phyloP scores from a whole-genome alignment of 2,888 invertebrate species.

The Thera obeliscata region DNA sequence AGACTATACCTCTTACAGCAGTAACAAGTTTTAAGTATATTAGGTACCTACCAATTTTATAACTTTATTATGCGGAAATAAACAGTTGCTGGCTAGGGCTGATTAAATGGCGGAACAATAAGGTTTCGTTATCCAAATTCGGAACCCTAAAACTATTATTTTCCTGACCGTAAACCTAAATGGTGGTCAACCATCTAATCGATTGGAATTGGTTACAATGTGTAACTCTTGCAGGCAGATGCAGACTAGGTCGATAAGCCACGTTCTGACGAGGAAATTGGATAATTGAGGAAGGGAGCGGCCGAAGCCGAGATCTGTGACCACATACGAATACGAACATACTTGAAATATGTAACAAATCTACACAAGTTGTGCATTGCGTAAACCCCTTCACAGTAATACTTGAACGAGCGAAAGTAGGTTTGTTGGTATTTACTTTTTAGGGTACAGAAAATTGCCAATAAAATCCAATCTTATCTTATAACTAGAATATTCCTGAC shows the following conservation, averaged over 20 bases:
- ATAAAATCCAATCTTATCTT: no score
- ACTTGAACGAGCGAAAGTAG: neutral
- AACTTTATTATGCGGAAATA: no score
- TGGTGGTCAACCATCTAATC: neutral
- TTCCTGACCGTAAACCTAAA: no score
- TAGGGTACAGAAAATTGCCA: neutral
- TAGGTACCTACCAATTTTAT: no score
- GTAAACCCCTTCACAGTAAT: constrained; percentile 1
- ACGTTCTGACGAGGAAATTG: constrained; percentile 66
- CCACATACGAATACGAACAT: constrained; percentile 20
- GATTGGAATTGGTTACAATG: constrained; percentile 23
- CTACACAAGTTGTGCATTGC: neutral
- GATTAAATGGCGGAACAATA: no score
- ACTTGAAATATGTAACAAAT: constrained; percentile 19
- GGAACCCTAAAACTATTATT: no score
- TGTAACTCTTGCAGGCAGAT: constrained; percentile 31
- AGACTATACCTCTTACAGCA: no score
- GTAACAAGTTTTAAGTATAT: no score
- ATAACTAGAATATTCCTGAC: no score
- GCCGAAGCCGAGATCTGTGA: constrained; percentile 43
- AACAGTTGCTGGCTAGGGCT: no score
- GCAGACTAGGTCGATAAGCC: constrained; percentile 62
- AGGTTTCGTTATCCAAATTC: no score
- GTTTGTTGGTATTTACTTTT: neutral
- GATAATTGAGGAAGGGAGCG: constrained; percentile 80